Base-by-base conservation (phyloP, 2,113 vertebrate species). In the Polyodon spathula region DNA sequence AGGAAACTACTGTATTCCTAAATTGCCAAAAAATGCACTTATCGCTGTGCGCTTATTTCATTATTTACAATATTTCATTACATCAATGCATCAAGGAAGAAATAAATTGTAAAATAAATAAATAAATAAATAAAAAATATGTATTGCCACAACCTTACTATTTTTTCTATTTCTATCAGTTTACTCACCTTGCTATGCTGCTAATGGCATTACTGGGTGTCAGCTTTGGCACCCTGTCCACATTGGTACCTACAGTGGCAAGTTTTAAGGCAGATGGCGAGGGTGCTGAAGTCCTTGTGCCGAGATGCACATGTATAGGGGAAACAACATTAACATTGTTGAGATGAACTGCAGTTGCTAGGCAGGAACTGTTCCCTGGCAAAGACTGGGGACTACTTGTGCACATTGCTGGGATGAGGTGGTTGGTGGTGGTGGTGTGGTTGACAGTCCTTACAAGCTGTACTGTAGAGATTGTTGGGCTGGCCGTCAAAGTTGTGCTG, bases 231-330 rank as follows among this genome's bases (percentile, higher is more conserved):
- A 90, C 89, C 68, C 90, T 86, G 81, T 94, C 90, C 80, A 92
- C 88, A 73, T 82, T 91, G 86, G 87, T 85, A 81, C 92, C 92
- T 57, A 92, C 87, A 58, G 90, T 90, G 86, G 91, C 91, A 14
- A 96, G 89, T 86, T 93, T 95, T 92, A 96, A 93, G 90, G 92
- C 90, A 68, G 92, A 90, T 67, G 90, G 91, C 75, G 88, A 92
- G 52, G 91, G 90, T 63, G 89, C 89, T 56, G 90, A 93, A 84
- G 86, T 89, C 75, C 90, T 83, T 83, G 88, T 83, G 40, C 82
- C 82, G 82, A 91, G 92, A 73, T 90, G 89, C 74, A 88, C 86
- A 71, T 92, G 90, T 83, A 91, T 87, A 2, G 91, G 93, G 67
- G 90, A 92, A 70, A 93, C 88, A 58, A 91, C 91, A 14, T 90